Evolutionary conservation across 2,888 invertebrate genomes (phyloP), one percentile per base, ranked within the genome.

Genomic region (Pteria penguin): DNA sequence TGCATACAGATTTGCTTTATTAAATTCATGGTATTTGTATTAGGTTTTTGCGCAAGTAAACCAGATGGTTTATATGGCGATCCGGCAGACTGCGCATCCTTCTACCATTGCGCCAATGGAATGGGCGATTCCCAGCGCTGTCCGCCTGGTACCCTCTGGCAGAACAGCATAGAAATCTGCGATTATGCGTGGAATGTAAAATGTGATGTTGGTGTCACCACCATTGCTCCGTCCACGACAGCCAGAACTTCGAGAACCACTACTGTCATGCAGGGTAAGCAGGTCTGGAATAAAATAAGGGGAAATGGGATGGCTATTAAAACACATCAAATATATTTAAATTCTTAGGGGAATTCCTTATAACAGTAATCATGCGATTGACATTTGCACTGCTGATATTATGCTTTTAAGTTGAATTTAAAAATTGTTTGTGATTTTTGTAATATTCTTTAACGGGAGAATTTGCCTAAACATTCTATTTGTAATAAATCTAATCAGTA

Each of bases 61-160:
- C 5, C 62, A 1, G 80, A 85, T 60, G 87, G 86, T 18, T 76
- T 85, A 1, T 80, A 85, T 67, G 62, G 72, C 1, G 81, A 84
- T 66, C 84, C 84, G 0, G 32, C 22, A 1, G 82, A 84, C 70
- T 87, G 86, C 72, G 33, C 71, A 0, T 75, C 73, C 65, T 87
- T 82, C 76, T 76, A 83, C 58, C 84, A 85, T 36, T 87, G 87
- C 72, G 74, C 84, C 26, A 74, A 74, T 29, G 82, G 82, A 3
- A 63, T 68, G 26, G 82, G 82, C 5, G 84, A 82, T 72, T 63
- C 63, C 8, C 76, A 82, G 14, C 63, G 74, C 1, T 88, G 88
- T 63, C 82, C 85, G 0, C 61, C 33, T 1, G 74, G 73, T 0
- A 78, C 79, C 18, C 73, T 76, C 1, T 83, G 75, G 58, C 78